Percentiles rank a stretch among this genome's conserved stretches.
phyloP scores from a whole-genome alignment of 1,140 invertebrate genomes.

The Portunus trituberculatus region DNA sequence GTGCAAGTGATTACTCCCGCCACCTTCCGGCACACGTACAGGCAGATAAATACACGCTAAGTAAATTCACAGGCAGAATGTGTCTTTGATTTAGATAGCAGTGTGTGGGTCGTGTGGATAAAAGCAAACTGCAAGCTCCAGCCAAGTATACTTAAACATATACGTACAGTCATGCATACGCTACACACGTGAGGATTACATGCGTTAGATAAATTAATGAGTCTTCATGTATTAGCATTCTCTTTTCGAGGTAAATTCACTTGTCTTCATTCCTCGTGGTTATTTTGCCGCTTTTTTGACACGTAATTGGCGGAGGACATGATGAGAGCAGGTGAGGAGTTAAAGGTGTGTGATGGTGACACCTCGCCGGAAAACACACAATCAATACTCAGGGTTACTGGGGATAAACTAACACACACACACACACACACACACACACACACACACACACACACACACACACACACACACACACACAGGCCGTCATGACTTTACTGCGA shows the following conservation, averaged over 20 bases:
- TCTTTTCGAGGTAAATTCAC: background rate
- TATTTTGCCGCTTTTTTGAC: too few relatives aligned
- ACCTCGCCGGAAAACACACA: too few relatives aligned
- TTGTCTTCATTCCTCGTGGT: background rate
- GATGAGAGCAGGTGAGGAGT: background rate
- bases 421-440: too few relatives aligned
- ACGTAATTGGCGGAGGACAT: background rate
- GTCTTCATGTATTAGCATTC: background rate
- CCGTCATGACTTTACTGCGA: too few relatives aligned
- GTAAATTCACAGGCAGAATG: background rate
- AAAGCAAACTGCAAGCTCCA: background rate
- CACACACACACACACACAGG: too few relatives aligned
- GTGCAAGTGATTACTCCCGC: background rate
- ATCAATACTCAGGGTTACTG: background rate
- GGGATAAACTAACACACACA: background rate
- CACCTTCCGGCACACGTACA: background rate
- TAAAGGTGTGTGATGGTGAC: background rate
- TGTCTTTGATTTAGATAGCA: background rate
- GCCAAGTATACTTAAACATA: background rate
- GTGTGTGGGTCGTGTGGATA: background rate
- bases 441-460: too few relatives aligned
- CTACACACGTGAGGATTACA: background rate
- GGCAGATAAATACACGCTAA: background rate
- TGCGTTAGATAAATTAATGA: background rate
- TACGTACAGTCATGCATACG: background rate